Base-by-base conservation (phyloP, 2,797 vertebrate genomes). In the Acanthiza pusilla region DNA sequence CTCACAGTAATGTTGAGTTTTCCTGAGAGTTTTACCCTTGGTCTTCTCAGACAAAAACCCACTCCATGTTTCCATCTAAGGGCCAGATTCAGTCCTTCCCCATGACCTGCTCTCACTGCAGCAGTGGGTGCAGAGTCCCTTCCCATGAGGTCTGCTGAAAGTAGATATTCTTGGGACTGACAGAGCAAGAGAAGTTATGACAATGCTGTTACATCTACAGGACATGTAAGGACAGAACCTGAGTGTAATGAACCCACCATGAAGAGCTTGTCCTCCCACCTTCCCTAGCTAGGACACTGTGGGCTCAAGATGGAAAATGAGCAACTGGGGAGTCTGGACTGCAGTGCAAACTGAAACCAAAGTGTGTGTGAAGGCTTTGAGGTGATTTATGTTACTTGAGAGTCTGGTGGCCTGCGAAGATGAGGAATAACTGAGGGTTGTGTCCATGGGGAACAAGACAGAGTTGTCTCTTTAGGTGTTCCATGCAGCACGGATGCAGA, bases 191-290 rank as follows among this genome's bases (percentile, higher is more conserved):
- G n/a, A 74, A 84, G 11, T 75, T 25, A 45, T 36, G 48, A 10
- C 0, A 1, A 1, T 29, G 10, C 7, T 23, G 2, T 42, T 42
- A 14, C 10, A 20, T 20, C 36, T 72, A 30, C 38, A 45, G 65
- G 26, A 45, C 22, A 16, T 3, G 3, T 36, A 16, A 50, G 57
- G 32, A 34, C 13, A 80, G 48, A 71, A 47, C 12, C 23, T 61
- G 45, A 74, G 9, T 16, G 5, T 16, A 42, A 21, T 1, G 0
- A 66, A 5, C 4, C 34, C 20, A 51, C 16, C 23, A 22, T 6
- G 12, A 80, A 29, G 47, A 77, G 10, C 4, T 55, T 82, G 25
- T 47, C 51, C 19, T 79, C 27, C 9, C 29, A 72, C 0, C 1
- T 38, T 66, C 5, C 29, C 32, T 63, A 0, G 22, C 13, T 68